Percentiles rank a stretch among this genome's conserved stretches.
These are phyloP conservation scores for Leptinotarsa texana DNA, from an alignment of 1,140 invertebrate genomes.

Conservation along the genomic window DNA sequence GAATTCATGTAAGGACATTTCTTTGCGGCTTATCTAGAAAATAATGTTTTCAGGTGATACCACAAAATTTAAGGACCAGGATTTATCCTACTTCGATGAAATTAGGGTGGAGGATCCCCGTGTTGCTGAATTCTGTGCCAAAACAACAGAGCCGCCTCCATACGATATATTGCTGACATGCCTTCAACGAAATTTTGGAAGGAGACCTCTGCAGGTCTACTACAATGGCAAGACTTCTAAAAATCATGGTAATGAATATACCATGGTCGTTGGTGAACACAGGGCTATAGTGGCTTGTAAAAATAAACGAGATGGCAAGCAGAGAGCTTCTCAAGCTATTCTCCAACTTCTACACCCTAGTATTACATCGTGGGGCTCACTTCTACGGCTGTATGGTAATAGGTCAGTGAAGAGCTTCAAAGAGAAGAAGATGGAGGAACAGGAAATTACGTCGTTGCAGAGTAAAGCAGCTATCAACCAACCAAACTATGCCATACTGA, in stretches of 20 bases:
- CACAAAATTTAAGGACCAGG: conserved; percentile 60
- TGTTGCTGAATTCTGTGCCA: conserved; percentile 90
- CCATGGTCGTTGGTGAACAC: conserved; percentile 93
- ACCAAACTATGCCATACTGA: conserved; percentile 91
- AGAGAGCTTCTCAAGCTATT: conserved; percentile 93
- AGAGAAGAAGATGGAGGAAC: conserved; percentile 92
- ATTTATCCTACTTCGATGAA: conserved; percentile 88
- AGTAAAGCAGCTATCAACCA: conserved; percentile 88
- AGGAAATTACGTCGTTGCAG: conserved; percentile 90
- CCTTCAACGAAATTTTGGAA: conserved; percentile 89
- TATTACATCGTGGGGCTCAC: conserved; percentile 91
- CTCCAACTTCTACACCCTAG: conserved; percentile 88
- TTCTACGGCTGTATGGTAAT: conserved; percentile 91
- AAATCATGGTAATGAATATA: conserved; percentile 88
- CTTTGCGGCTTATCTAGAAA: background rate
- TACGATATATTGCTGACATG: conserved; percentile 92
- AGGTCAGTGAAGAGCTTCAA: conserved; percentile 89
- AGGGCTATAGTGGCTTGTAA: conserved; percentile 86
- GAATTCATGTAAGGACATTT: no score
- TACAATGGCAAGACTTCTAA: conserved; percentile 81
- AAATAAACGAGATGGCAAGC: conserved; percentile 97
- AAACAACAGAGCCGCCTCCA: conserved; percentile 92
- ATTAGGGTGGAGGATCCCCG: conserved; percentile 91
- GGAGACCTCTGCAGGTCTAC: conserved; percentile 85
- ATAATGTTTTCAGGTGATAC: conserved; percentile 46